These are phyloP conservation scores for Sebastes hubbsi DNA, from an alignment of 2,797 vertebrate species.

Conservation along the genomic window DNA sequence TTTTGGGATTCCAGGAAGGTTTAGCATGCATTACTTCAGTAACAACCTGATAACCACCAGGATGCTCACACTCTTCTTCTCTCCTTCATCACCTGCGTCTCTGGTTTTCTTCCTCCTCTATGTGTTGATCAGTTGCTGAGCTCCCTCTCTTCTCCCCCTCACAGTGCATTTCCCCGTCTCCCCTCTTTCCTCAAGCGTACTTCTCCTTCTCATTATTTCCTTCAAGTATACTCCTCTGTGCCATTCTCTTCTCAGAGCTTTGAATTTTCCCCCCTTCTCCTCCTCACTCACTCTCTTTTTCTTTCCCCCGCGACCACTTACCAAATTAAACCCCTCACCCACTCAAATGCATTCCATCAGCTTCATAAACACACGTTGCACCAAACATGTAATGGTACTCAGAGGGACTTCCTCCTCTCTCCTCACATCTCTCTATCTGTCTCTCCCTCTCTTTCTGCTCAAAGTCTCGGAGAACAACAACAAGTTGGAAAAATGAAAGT, in stretches of 20 bases:
- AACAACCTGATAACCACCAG: neutral
- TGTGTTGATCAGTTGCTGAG: constrained; percentile 45
- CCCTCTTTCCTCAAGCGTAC: constrained; percentile 33
- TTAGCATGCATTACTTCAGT: neutral
- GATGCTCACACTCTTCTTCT: neutral
- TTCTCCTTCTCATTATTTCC: constrained; percentile 67
- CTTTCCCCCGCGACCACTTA: constrained; percentile 22
- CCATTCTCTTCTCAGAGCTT: constrained; percentile 59
- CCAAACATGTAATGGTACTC: constrained; percentile 41
- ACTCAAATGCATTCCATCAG: constrained; percentile 62
- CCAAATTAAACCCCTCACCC: constrained; percentile 70
- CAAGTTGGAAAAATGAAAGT: constrained; percentile 76
- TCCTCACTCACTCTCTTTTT: neutral
- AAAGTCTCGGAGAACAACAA: constrained; percentile 52
- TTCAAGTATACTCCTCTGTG: constrained; percentile 53
- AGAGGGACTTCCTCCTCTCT: constrained; percentile 46
- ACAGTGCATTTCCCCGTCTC: neutral
- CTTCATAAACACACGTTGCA: constrained; percentile 62
- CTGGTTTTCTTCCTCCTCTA: neutral
- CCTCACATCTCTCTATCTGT: constrained; percentile 37
- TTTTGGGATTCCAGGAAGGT: neutral
- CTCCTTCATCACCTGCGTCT: constrained; percentile 8
- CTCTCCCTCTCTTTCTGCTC: constrained; percentile 16
- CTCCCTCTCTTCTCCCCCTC: neutral
- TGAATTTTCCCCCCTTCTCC: constrained; percentile 33